Base-by-base conservation (phyloP, 1,140 invertebrate genomes). In the Ceratosolen fusciceps region DNA sequence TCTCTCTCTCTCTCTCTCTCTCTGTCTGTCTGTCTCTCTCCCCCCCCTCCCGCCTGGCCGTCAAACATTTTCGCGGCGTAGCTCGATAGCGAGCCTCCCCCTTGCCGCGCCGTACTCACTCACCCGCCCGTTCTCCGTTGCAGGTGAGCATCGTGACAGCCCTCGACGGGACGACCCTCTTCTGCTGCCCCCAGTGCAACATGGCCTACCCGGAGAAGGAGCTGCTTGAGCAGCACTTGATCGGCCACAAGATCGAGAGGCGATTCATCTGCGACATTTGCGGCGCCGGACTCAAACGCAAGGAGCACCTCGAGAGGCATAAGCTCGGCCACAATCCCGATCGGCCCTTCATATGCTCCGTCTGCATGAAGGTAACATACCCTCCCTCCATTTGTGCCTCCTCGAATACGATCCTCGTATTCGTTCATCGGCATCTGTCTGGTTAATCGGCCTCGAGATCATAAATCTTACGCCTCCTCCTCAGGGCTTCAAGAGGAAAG, bases 281-380 rank as follows among this genome's bases (percentile, higher is more conserved):
- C 82, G 92, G 92, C n/a, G 91, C 90, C 79, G 95, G 94, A 2
- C 85, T 96, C 39, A 96, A 96, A 83, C 92, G 95, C 10, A 95
- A 95, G 85, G 95, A 96, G 86, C 95, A 96, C 88, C 87, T 96
- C 49, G 94, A 95, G 85, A 88, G 95, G 71, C 95, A 96, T 85
- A 95, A 95, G 86, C 88, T 95, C 39, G 94, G 94, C 2, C 95
- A 95, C 86, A 95, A 94, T 89, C 94, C 94, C 0, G 95, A 95
- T 84, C 90, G 95, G 83, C 95, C 95, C 0, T 95, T 94, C 84
- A 93, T 94, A 19, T 96, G 95, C 88, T 92, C 92, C 24, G 93
- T 95, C 16, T 96, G 95, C 86, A 92, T 93, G 88, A 95, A 96
- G 86, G 80, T 77, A 56, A 0, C 10, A 60, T 16, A 2, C 2